Evolutionary conservation across 1,140 invertebrate species (phyloP), one percentile per base, ranked within the genome.

Genomic region (Bombus confusus): DNA sequence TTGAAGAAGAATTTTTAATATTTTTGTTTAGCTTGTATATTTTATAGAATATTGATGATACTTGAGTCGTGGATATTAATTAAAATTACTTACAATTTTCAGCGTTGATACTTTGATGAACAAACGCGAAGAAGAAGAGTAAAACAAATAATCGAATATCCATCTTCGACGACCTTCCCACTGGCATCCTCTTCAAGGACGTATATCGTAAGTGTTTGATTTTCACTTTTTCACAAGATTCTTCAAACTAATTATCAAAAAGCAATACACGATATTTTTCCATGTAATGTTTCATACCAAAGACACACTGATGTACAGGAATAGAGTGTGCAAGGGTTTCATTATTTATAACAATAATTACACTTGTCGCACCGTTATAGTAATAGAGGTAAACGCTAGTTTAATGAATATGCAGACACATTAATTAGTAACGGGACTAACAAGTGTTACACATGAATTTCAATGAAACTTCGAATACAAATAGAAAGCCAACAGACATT

Each of bases 11-110:
- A 72, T n/a, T 72, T 41, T 41, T 25, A 28, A 39, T 6, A 12
- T 39, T 4, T 12, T 1, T 39, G 13, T 39, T 25, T 28, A 12
- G 0, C 3, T 69, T 28, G 1, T 69, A 28, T 39, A 18, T 71
- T 39, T 28, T 39, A 28, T 28, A 39, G 10, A 28, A 71, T 71
- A 72, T 15, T 43, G 28, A n/a, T 13, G 6, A n/a, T 15, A n/a
- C 5, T 25, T 5, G 10, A 13, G 13, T 31, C 3, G 3, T 12
- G 37, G 8, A 41, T 71, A 18, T 71, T 28, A 39, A 25, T 39
- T 4, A 41, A 73, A 73, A 47, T 62, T 80, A 90, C 87, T 88
- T 47, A 91, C 87, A 78, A 41, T 80, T 80, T 25, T 87, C 76
- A 28, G 80, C 66, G 52, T 34, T 71, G 59, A 73, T 12, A 37